phyloP scores from a whole-genome alignment of 2,888 invertebrate genomes.

The Tineola bisselliella region DNA sequence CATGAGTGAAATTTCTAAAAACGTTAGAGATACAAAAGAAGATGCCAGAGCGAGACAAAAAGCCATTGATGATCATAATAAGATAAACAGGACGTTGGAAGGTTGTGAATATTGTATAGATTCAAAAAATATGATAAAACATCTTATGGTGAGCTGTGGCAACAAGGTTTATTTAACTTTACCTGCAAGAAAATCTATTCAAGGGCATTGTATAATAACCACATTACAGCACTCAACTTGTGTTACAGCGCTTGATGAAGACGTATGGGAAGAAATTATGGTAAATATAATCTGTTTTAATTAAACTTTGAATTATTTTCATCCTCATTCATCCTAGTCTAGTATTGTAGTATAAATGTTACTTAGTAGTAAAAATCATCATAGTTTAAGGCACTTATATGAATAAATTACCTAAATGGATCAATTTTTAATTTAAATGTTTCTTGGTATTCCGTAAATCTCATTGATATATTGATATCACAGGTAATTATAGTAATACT shows the following conservation, averaged over 20 bases:
- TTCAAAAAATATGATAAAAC: conserved; percentile 80
- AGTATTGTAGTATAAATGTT: too few relatives aligned
- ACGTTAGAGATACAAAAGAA: conserved; percentile 69
- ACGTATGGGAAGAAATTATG: conserved; percentile 90
- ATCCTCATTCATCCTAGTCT: too few relatives aligned
- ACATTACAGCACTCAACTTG: conserved; percentile 84
- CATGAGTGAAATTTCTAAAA: conserved; percentile 77
- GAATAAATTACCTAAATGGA: too few relatives aligned
- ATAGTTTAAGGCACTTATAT: too few relatives aligned
- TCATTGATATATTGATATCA: too few relatives aligned
- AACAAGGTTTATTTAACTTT: conserved; percentile 85
- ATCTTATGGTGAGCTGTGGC: conserved; percentile 84
- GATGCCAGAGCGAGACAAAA: conserved; percentile 70
- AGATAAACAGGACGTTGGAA: conserved; percentile 75
- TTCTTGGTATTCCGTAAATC: too few relatives aligned
- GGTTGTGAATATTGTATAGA: conserved; percentile 87
- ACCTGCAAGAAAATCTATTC: conserved; percentile 81
- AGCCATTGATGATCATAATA: conserved; percentile 79
- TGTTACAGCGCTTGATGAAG: conserved; percentile 89
- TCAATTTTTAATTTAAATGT: too few relatives aligned
- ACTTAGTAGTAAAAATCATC: too few relatives aligned
- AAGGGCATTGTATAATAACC: conserved; percentile 87
- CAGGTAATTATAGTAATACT: too few relatives aligned
- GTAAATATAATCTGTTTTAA: conserved; percentile 38
- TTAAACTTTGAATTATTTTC: neutral